These are phyloP conservation scores for Caenorhabditis doughertyi DNA, from an alignment of 2,888 invertebrate genomes.

Conservation along the genomic window DNA sequence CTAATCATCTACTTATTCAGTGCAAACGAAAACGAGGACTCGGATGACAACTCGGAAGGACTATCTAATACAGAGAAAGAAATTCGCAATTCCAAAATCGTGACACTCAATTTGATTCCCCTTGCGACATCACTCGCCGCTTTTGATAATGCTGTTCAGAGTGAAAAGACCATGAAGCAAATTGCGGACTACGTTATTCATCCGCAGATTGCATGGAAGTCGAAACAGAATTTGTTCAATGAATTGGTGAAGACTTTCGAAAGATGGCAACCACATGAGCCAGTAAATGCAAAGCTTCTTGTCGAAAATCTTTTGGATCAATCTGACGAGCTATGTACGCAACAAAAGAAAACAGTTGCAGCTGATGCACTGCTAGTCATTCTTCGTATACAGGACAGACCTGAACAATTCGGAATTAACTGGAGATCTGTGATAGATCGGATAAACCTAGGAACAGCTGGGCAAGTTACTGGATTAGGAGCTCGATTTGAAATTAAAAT, in stretches of 20 bases:
- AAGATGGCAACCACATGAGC: constrained; percentile 52
- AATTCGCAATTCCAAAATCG: constrained; percentile 51
- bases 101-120: constrained; percentile 63
- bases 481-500: constrained; percentile 57
- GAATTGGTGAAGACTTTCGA: constrained; percentile 53
- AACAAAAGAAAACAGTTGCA: constrained; percentile 66
- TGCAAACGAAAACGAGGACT: constrained; percentile 32
- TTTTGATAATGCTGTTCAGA: constrained; percentile 37
- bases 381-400: constrained; percentile 55
- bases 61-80: constrained; percentile 67
- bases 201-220: constrained; percentile 64
- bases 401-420: constrained; percentile 49
- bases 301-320: constrained; percentile 45
- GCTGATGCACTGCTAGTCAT: constrained; percentile 64
- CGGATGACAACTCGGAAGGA: constrained; percentile 66
- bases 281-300: constrained; percentile 40
- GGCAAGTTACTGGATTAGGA: constrained; percentile 56
- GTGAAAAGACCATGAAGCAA: constrained; percentile 30
- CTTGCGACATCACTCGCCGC: constrained; percentile 56
- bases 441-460: constrained; percentile 51
- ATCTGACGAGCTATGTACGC: constrained; percentile 60
- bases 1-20: not conserved
- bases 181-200: constrained; percentile 37
- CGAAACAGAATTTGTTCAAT: constrained; percentile 63
- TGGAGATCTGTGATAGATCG: constrained; percentile 57